A percentile compares a stretch with the other conserved stretches of the same genome.
Evolutionary conservation across 2,113 vertebrate species (phyloP).

Genomic region (Gasterosteus aculeatus): DNA sequence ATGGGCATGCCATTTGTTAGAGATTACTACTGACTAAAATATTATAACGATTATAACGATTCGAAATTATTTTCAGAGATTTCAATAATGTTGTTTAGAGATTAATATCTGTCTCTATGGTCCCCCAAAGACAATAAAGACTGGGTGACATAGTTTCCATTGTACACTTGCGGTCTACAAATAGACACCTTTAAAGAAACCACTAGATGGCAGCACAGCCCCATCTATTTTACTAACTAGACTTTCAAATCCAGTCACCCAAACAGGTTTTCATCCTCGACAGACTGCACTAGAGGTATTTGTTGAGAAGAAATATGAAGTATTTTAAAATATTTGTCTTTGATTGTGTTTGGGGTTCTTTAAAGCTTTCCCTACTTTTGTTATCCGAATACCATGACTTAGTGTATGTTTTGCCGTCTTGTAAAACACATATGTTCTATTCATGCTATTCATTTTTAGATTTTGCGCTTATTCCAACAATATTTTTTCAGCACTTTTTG

Average conservation of each 20-base stretch:
- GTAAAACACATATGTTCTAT: neutral
- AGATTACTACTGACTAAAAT: too few species aligned
- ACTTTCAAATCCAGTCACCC: neutral
- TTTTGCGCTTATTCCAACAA: neutral
- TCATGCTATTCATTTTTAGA: neutral
- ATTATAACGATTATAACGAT: too few species aligned
- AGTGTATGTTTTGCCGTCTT: neutral
- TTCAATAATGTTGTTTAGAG: neutral
- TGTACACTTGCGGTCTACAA: neutral
- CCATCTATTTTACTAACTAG: neutral
- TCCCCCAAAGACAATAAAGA: too few species aligned
- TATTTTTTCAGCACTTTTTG: neutral
- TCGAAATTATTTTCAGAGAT: neutral
- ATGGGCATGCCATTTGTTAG: too few species aligned
- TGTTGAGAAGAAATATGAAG: neutral
- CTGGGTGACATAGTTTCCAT: neutral
- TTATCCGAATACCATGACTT: neutral
- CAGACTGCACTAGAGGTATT: neutral
- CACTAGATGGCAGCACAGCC: constrained; percentile 32
- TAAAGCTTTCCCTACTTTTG: neutral
- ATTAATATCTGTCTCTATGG: neutral
- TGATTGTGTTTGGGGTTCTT: neutral
- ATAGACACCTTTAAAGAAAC: neutral
- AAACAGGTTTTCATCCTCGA: neutral
- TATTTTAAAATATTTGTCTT: too few species aligned